Percentiles rank a stretch among this genome's conserved stretches.
Conservation (phyloP, 1,140 invertebrate genomes). For the Ostrea denselamellosa region DNA sequence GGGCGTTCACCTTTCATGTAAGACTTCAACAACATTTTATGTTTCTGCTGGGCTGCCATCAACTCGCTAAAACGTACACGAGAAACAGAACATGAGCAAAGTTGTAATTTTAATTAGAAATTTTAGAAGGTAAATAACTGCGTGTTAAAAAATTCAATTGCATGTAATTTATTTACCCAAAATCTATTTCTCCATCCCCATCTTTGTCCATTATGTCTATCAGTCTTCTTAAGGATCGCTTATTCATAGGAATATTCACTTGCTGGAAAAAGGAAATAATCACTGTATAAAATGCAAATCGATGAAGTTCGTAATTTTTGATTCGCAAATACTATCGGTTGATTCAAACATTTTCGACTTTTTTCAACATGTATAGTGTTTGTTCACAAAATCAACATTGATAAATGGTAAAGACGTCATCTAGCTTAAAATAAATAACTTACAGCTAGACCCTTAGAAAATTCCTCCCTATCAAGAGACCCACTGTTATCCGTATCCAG, state of each 20-base stretch:
- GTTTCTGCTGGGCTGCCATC: conserved; percentile 49
- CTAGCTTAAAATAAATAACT: neutral
- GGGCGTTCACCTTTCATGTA: conserved; percentile 47
- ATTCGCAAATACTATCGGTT: neutral
- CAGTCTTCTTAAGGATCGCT: conserved; percentile 53
- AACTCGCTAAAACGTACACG: conserved; percentile 46
- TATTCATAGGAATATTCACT: conserved; percentile 63
- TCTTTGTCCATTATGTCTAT: conserved; percentile 64
- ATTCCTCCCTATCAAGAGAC: conserved; percentile 55
- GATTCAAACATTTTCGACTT: too few species aligned
- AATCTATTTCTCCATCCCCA: conserved; percentile 65
- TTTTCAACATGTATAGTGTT: too few species aligned
- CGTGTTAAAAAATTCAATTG: neutral
- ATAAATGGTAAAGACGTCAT: too few species aligned
- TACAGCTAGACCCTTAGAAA: conserved; percentile 58
- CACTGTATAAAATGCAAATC: neutral
- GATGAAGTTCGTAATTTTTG: neutral
- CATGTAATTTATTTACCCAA: conserved; percentile 53
- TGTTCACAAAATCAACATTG: too few species aligned
- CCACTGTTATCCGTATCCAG: conserved; percentile 62
- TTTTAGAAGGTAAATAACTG: too few species aligned
- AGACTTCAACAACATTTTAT: conserved; percentile 49
- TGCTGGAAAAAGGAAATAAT: conserved; percentile 52
- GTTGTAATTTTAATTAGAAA: too few species aligned
- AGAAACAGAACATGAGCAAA: neutral